Base-by-base conservation (phyloP, 1,140 invertebrate species). In the Drosophila fuyamai region DNA sequence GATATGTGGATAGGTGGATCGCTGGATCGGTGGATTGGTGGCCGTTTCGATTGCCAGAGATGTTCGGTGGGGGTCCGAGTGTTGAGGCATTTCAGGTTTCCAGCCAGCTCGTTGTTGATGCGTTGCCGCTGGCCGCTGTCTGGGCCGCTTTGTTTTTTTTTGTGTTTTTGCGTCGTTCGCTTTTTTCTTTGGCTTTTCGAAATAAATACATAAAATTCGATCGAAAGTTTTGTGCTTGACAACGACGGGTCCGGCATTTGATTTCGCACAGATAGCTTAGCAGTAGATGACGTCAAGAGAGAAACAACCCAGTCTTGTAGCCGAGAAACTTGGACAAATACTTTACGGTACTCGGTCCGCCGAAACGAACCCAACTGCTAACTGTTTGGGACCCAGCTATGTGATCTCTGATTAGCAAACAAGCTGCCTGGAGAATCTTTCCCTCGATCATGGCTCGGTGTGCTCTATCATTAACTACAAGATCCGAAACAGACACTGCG, bases 61-160 rank as follows among this genome's bases (percentile, higher is more conserved):
- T 85, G 60, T 63, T 53, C 50, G 67, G 83, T 86, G 83, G 83
- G 84, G 83, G 83, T 86, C 82, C 82, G 66, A 86, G 83, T 88
- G 83, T 83, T 86, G 83, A 86, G 83, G 81, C 83, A 86, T 86
- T 86, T 86, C 83, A 88, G 83, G 83, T 86, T 86, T 86, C 65
- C 74, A 82, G 46, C 48, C 48, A 48, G 70, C 43, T 71, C 61
- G 79, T 73, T 82, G 79, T 48, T 83, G 81, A 85, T 84, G 81
- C 81, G 81, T 85, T 84, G 81, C 81, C 76, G 73, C 81, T 83
- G 76, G 81, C 81, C 76, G 72, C 70, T 85, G 81, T 81, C 80
- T 83, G 80, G 80, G 65, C 68, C 70, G 75, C 67, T 71, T 83
- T 84, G 79, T 62, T 79, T 83, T 79, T 83, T 79, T 81, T 5